These are phyloP conservation scores for Siniperca scherzeri DNA, from an alignment of 2,797 vertebrate genomes.

Conservation along the genomic window DNA sequence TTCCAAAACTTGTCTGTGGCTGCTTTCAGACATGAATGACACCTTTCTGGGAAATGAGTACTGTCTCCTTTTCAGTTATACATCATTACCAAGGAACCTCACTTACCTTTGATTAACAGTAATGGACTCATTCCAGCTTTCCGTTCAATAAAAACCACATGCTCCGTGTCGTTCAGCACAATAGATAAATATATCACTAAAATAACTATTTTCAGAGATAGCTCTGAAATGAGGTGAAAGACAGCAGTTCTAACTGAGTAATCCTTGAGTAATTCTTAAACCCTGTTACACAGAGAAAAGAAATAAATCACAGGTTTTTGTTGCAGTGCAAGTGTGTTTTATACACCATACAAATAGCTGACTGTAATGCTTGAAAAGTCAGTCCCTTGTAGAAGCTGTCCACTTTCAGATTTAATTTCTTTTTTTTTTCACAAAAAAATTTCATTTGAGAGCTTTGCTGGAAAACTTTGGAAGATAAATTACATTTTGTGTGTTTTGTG, in stretches of 20 bases:
- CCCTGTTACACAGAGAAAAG: background rate
- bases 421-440: background rate
- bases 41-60: background rate
- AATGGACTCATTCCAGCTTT: background rate
- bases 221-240: conserved; percentile 1
- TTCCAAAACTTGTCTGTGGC: background rate
- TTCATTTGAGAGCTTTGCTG: background rate
- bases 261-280: background rate
- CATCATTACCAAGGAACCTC: background rate
- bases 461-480: background rate
- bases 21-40: no score
- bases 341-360: background rate
- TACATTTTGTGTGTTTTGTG: background rate
- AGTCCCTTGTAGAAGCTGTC: background rate
- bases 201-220: background rate
- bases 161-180: background rate
- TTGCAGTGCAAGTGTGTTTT: conserved; percentile 6
- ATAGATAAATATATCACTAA: background rate
- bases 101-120: background rate
- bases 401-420: background rate
- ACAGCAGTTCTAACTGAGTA: background rate
- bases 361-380: conserved; percentile 1
- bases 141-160: background rate
- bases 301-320: background rate
- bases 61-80: background rate